A percentile compares a stretch with the other conserved stretches of the same genome.
These are phyloP conservation scores for Ophioderma brevispina DNA, from an alignment of 35 echinoderm and acorn worm genomes.

Conservation along the genomic window DNA sequence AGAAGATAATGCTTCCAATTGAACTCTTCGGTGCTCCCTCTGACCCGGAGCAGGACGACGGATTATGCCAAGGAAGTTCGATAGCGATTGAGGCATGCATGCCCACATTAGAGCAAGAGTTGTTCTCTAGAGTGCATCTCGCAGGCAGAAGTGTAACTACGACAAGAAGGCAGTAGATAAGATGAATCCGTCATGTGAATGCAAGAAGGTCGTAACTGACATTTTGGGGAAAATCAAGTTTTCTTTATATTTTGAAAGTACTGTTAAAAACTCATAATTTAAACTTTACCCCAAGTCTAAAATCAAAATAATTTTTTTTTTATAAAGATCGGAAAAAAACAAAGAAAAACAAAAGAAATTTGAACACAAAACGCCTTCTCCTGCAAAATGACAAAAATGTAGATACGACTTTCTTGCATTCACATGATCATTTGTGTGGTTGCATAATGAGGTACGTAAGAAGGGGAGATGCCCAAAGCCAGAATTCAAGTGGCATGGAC, in stretches of 20 bases:
- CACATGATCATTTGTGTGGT: conserved; percentile 53
- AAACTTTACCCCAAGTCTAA: too few relatives aligned
- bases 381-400: too few relatives aligned
- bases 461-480: conserved; percentile 68
- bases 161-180: not conserved
- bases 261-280: too few relatives aligned
- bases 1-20: conserved; percentile 52
- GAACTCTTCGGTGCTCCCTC: conserved; percentile 28
- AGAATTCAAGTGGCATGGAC: conserved; percentile 33
- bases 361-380: too few relatives aligned
- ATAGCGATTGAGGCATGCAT: not conserved
- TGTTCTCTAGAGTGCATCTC: not conserved
- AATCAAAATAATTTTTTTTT: too few relatives aligned
- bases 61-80: conserved; percentile 27
- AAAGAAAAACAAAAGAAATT: too few relatives aligned
- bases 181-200: not conserved
- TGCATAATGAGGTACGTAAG: conserved; percentile 27
- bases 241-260: too few relatives aligned
- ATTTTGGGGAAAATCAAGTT: too few relatives aligned
- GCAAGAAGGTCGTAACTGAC: too few relatives aligned
- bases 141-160: conserved; percentile 44
- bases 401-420: too few relatives aligned
- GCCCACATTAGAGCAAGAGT: conserved; percentile 25
- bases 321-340: too few relatives aligned
- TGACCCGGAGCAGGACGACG: not conserved